Evolutionary conservation across 1,140 invertebrate genomes (phyloP).

Genomic region (Pseudomyrmex gracilis): DNA sequence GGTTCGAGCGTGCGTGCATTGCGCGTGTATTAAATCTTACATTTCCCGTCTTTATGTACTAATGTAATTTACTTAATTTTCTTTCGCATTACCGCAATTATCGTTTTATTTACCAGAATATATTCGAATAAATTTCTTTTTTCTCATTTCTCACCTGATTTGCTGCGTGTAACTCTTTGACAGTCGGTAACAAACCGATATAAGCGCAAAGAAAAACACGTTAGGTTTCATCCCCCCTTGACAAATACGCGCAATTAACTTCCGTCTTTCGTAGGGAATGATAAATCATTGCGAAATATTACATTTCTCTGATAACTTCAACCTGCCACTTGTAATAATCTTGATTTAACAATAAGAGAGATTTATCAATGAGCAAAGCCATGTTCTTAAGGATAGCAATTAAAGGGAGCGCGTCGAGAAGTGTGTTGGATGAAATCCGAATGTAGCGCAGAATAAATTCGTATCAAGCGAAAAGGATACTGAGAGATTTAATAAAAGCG

Average conservation of each 20-base stretch:
- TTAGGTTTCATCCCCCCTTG: not conserved
- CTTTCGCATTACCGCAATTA: not conserved
- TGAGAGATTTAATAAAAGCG: slow-evolving; percentile 64
- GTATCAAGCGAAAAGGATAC: slow-evolving; percentile 2
- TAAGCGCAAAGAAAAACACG: slow-evolving; percentile 12
- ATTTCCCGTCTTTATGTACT: not conserved
- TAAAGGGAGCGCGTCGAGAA: slow-evolving; percentile 63
- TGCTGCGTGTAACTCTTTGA: too few species aligned
- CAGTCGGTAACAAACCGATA: not conserved
- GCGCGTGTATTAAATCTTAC: slow-evolving; percentile 11
- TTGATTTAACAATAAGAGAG: slow-evolving; percentile 61
- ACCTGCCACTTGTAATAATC: slow-evolving; percentile 58
- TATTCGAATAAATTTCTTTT: too few species aligned
- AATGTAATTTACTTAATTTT: slow-evolving; percentile 13
- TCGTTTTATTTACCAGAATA: not conserved
- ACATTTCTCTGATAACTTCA: slow-evolving; percentile 31
- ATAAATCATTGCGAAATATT: slow-evolving; percentile 20
- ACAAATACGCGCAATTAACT: not conserved
- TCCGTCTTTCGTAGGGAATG: not conserved
- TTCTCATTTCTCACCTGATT: not conserved
- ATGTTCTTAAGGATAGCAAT: slow-evolving; percentile 58
- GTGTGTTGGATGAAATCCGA: slow-evolving; percentile 77
- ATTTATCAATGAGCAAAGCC: slow-evolving; percentile 67
- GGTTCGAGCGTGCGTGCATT: slow-evolving; percentile 22
- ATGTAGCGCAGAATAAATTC: slow-evolving; percentile 79